Evolutionary conservation across 2,797 vertebrate species (phyloP), one percentile per base, ranked within the genome.

Genomic region (Galago senegalensis): DNA sequence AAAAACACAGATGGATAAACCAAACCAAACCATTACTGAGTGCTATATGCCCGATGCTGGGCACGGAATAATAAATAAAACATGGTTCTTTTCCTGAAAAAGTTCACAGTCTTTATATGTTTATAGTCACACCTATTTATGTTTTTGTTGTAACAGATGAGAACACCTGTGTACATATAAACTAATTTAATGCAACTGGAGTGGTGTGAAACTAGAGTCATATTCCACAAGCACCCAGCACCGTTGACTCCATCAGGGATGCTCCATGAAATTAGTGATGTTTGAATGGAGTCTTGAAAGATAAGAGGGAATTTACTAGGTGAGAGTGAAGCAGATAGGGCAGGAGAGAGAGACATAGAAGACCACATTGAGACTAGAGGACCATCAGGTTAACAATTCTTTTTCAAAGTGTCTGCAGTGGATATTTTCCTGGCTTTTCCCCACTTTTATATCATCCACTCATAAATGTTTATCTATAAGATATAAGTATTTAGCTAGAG

Each of bases 111-210:
- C 27, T 53, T 63, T 65, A 63, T 40, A 63, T 93, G 79, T 79
- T 13, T 90, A 84, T 49, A 79, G 25, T 49, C n/a, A 60, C 0
- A 94, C 5, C 6, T 61, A 88, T 40, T 86, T 73, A 63, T 12
- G 20, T 18, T 84, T 92, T 76, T 76, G 40, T 83, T 82, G 34
- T 92, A 53, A 53, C 16, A 53, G 20, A 80, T 90, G 63, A 11
- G 9, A 72, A 56, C 17, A 67, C 17, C 25, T 76, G n/a, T 2
- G n/a, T 23, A 60, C 7, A 21, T 70, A 77, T 25, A 40, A 72
- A 79, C 72, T 65, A 20, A n/a, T 75, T 6, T 70, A 91, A 53
- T 53, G 14, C 4, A 29, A 4, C 20, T 46, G 21, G 53, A 83
- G 20, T n/a, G 27, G 2, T 63, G 23, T 79, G 37, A 86, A 53